A percentile compares a stretch with the other conserved stretches of the same genome.
Conservation (phyloP, 2,113 vertebrate species). For the Bubo blakistoni region DNA sequence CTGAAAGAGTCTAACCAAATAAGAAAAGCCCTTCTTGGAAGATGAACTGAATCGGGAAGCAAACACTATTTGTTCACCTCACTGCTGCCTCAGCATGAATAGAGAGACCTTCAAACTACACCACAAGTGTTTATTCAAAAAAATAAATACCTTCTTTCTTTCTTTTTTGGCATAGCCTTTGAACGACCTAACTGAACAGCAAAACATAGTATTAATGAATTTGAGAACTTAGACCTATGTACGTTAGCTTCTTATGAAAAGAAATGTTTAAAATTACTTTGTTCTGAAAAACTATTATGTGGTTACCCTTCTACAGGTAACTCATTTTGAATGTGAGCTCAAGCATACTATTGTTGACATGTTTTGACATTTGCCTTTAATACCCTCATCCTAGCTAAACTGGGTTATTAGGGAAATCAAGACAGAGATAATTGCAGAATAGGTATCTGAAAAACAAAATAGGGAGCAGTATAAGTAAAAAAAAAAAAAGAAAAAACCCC, state of each 20-base stretch:
- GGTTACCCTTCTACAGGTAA: neutral
- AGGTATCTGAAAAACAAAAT: neutral
- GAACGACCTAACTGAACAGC: neutral
- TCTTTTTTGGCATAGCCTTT: neutral
- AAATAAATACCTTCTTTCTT: constrained; percentile 26
- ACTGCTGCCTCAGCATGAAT: neutral
- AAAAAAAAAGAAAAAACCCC: neutral
- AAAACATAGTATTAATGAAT: neutral
- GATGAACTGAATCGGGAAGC: constrained; percentile 34
- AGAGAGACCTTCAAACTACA: neutral
- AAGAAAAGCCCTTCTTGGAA: constrained; percentile 33
- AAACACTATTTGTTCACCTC: constrained; percentile 42
- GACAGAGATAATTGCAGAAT: neutral
- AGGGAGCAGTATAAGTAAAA: neutral
- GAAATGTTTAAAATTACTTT: neutral
- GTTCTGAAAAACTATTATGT: neutral
- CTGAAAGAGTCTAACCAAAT: neutral
- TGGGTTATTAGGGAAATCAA: neutral
- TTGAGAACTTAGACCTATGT: neutral
- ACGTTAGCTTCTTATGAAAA: neutral
- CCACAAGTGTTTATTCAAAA: neutral
- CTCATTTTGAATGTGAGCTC: neutral
- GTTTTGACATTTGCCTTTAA: neutral
- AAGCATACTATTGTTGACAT: neutral
- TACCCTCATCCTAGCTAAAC: neutral